Evolutionary conservation across 2,113 vertebrate genomes (phyloP), one percentile per base, ranked within the genome.

Genomic region (Atractosteus spatula): DNA sequence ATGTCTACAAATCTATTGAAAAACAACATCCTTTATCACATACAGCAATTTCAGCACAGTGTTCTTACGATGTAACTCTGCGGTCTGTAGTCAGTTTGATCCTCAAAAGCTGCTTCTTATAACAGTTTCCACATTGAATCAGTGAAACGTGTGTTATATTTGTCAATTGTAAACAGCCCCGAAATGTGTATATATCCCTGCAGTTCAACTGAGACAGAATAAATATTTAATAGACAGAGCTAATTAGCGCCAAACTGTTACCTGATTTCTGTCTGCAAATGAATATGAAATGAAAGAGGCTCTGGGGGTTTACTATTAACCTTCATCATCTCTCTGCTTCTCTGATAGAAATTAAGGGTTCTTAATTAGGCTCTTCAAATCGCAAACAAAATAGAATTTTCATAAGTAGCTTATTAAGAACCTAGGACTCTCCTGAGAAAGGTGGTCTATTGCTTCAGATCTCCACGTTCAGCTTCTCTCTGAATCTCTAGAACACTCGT

Each of bases 201-300:
- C 76, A 83, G 85, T 83, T 83, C 85, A 84, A 78, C 83, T 72
- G 87, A 91, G 81, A 88, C 83, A 82, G 81, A 83, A 84, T 88
- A 88, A 91, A 92, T 91, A 91, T 90, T 93, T 92, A 91, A 92
- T 88, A 86, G 78, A 66, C 76, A 68, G 29, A 78, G 87, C 82
- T 91, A 93, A 93, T 93, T 91, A 93, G 89, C 86, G 87, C 87
- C 84, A 86, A 93, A 92, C 87, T 91, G 86, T 90, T 94, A 91
- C 88, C 89, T 90, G 86, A 90, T 90, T 91, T 89, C 85, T 91
- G 86, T 87, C 87, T 91, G 86, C 90, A 92, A 91, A 89, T 88
- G 85, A 90, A 89, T 62, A 84, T 78, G 86, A 88, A 89, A 91
- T 54, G 45, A 55, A 74, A 69, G 87, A 88, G 81, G 73, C 91